These are phyloP conservation scores for Scolopax rusticola DNA, from an alignment of 2,797 vertebrate genomes.

Conservation along the genomic window DNA sequence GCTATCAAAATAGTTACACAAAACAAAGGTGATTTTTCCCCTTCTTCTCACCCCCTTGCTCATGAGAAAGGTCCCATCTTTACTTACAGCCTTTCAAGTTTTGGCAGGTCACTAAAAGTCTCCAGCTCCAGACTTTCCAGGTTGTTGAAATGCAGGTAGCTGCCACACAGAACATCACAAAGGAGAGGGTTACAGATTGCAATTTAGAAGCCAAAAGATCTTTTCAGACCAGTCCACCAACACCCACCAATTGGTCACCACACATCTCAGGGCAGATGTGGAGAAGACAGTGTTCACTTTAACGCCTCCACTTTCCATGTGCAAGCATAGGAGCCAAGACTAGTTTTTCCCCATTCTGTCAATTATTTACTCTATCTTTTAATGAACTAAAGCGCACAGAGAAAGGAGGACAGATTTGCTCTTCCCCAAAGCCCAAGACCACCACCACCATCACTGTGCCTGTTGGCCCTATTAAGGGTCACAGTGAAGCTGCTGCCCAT, in stretches of 20 bases:
- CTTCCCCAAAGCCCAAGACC: background rate
- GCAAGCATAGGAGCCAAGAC: background rate
- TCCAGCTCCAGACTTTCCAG: slow-evolving; percentile 70
- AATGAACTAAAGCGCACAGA: background rate
- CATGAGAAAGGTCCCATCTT: background rate
- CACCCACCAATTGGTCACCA: background rate
- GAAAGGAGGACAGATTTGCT: background rate
- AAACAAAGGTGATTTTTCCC: fast-evolving
- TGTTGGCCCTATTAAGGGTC: background rate
- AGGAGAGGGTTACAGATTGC: background rate
- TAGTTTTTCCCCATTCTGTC: background rate
- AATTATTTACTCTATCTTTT: background rate
- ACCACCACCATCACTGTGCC: background rate
- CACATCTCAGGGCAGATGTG: background rate
- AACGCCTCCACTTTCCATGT: background rate
- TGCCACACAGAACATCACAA: slow-evolving; percentile 12
- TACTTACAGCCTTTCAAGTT: slow-evolving; percentile 79
- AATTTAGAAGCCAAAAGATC: background rate
- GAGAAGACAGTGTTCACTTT: background rate
- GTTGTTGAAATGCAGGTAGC: slow-evolving; percentile 80
- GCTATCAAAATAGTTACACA: background rate
- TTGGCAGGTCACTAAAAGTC: slow-evolving; percentile 76
- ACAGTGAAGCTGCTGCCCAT: background rate
- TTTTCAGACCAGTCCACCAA: background rate
- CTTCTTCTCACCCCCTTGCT: background rate